Evolutionary conservation across 2,113 vertebrate species (phyloP), one percentile per base, ranked within the genome.

Genomic region (Agapornis roseicollis): DNA sequence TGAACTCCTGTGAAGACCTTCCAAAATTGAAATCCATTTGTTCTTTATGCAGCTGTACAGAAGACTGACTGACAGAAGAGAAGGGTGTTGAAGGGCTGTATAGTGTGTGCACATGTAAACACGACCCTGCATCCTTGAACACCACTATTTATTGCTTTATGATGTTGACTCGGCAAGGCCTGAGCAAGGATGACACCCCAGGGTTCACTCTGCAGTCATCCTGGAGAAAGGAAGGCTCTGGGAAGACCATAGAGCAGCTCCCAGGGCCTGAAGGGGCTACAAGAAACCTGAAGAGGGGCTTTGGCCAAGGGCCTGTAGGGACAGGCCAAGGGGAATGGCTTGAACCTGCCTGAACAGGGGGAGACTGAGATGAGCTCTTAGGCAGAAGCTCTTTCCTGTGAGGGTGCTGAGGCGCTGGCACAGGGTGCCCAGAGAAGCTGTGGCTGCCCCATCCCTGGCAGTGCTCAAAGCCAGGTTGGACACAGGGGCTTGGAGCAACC

Each of bases 61-160:
- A 52, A 49, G 63, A 64, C 28, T n/a, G 22, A 12, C 47, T 85
- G 77, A n/a, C 25, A 46, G 39, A 25, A 27, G 20, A 42, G 47
- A 72, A 22, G 7, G 14, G 46, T 31, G 47, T 27, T 16, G 37
- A 81, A 63, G 42, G n/a, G 42, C 18, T 79, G 18, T 17, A 5
- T 1, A 17, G 31, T 0, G 2, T 4, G 19, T 10, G 7, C 50
- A 39, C 50, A 6, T 5, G 29, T 31, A 39, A 71, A 44, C 27
- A 56, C 18, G 42, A 19, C 9, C 24, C 70, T 60, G 78, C 37
- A 22, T 15, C 37, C 56, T 17, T 5, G 0, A 63, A 55, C 60
- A 61, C n/a, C 14, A 1, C 0, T 4, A 60, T 20, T 65, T 46
- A 22, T 8, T 17, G 58, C 8, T 47, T 37, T 49, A 33, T 25